Conservation (phyloP, 2,113 vertebrate genomes). For the Marcusenius ussheri region DNA sequence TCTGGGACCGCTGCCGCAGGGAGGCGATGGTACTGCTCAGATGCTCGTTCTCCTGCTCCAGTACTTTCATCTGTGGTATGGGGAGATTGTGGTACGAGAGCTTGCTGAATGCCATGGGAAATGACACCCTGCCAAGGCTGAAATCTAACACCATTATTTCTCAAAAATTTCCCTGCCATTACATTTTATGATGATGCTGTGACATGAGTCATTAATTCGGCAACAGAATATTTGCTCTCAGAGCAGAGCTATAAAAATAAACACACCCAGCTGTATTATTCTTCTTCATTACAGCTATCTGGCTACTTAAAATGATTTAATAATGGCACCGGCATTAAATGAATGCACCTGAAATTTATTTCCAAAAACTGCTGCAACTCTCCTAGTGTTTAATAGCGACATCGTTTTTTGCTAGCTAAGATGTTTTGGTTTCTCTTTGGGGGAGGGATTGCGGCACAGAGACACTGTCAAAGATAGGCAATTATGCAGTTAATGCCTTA, state of each 20-base stretch:
- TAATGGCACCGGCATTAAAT: neutral
- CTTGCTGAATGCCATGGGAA: neutral
- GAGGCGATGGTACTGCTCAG: slow-evolving; percentile 81
- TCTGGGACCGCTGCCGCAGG: slow-evolving; percentile 85
- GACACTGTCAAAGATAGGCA: neutral
- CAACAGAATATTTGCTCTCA: neutral
- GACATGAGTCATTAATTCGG: neutral
- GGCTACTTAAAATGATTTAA: neutral
- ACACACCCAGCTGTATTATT: neutral
- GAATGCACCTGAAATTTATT: neutral
- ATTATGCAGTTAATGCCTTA: neutral
- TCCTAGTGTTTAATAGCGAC: neutral
- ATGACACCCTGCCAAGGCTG: neutral
- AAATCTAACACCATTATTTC: neutral
- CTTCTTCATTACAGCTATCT: neutral
- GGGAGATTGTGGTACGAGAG: neutral
- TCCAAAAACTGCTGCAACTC: neutral
- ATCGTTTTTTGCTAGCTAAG: neutral
- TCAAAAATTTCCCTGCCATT: neutral
- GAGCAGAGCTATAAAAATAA: neutral
- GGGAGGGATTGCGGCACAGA: neutral
- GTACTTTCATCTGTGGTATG: slow-evolving; percentile 71
- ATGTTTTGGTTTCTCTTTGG: neutral
- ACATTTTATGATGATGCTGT: neutral
- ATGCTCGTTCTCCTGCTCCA: slow-evolving; percentile 93